phyloP scores from a whole-genome alignment of 2,113 vertebrate species.

The Grantiella picta region DNA sequence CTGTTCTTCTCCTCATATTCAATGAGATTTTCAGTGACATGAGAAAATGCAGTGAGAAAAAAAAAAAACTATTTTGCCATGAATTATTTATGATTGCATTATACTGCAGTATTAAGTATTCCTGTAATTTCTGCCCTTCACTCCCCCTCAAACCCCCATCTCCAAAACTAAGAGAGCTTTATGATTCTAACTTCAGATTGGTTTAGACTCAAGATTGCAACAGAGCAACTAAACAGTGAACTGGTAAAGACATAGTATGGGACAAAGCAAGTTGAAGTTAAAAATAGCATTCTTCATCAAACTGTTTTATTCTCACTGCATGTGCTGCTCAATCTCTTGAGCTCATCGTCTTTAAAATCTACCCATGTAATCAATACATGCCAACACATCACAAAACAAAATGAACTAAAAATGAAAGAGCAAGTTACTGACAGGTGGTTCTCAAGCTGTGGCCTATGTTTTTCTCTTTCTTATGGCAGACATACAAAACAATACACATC shows the following conservation, averaged over 20 bases:
- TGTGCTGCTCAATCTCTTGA: background rate
- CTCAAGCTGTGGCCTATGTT: background rate
- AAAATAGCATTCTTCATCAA: background rate
- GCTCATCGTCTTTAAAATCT: slow-evolving; percentile 3
- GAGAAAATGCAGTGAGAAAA: background rate
- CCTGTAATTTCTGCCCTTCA: background rate
- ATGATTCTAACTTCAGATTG: background rate
- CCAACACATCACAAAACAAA: slow-evolving; percentile 9
- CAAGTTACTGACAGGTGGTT: slow-evolving; percentile 12
- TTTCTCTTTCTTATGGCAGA: background rate
- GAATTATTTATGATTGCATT: background rate
- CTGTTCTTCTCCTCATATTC: background rate
- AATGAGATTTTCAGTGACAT: background rate
- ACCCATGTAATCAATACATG: background rate
- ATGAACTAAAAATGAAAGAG: slow-evolving; percentile 7
- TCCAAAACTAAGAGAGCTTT: background rate
- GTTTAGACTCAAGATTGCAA: background rate
- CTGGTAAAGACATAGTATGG: background rate
- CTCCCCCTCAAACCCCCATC: background rate
- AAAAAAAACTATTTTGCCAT: background rate
- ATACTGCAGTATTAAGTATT: background rate
- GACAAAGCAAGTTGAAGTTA: background rate
- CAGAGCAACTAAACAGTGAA: background rate
- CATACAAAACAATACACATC: background rate
- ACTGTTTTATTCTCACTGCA: background rate